Conservation (phyloP, 2,888 invertebrate genomes). For the Fragum fragum region DNA sequence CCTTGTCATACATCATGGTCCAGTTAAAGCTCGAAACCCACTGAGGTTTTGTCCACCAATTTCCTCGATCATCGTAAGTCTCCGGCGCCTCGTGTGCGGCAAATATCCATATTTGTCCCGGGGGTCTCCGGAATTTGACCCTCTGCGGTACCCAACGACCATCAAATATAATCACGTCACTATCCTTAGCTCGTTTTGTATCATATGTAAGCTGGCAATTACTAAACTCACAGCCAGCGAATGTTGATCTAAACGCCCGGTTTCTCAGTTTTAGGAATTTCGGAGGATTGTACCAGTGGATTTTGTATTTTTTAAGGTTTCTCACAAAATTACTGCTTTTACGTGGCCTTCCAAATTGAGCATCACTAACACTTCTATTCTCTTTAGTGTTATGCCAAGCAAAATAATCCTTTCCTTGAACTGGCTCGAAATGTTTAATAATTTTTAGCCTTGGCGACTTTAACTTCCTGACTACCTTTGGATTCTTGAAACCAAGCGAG, state of each 20-base stretch:
- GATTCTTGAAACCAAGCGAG: not conserved
- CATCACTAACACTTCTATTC: too few relatives aligned
- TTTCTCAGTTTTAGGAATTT: slow-evolving; percentile 38
- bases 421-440: not conserved
- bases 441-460: not conserved
- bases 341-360: too few relatives aligned
- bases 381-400: too few relatives aligned
- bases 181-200: slow-evolving; percentile 8
- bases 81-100: slow-evolving; percentile 56
- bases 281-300: slow-evolving; percentile 57
- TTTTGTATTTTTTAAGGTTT: slow-evolving; percentile 10
- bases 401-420: not conserved
- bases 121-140: slow-evolving; percentile 32
- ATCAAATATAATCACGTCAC: slow-evolving; percentile 61
- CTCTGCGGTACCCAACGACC: slow-evolving; percentile 43
- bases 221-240: slow-evolving; percentile 46
- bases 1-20: slow-evolving; percentile 63
- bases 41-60: slow-evolving; percentile 35
- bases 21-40: slow-evolving; percentile 60
- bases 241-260: slow-evolving; percentile 28
- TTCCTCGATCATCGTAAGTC: slow-evolving; percentile 30
- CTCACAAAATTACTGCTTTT: too few relatives aligned
- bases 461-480: not conserved
- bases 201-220: slow-evolving; percentile 54
- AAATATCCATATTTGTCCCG: slow-evolving; percentile 60